A percentile compares a stretch with the other conserved stretches of the same genome.
These are phyloP conservation scores for Brachionus asplanchnoidis DNA, from an alignment of 1,140 invertebrate genomes.

Conservation along the genomic window DNA sequence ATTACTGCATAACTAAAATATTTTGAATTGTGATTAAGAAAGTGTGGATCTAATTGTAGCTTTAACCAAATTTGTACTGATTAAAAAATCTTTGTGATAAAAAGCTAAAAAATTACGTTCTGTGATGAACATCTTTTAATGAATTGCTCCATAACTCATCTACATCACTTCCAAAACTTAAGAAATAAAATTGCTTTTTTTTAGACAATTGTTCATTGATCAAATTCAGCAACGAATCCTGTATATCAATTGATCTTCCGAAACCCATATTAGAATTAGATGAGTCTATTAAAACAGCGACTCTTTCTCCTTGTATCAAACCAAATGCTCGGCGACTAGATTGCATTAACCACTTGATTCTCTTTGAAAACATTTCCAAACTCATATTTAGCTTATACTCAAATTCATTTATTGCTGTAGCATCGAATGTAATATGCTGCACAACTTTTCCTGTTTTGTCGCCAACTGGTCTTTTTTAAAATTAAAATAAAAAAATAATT, in stretches of 20 bases:
- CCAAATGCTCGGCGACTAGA: conserved; percentile 57
- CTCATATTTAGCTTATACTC: conserved; percentile 54
- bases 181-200: conserved; percentile 51
- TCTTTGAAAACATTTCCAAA: conserved; percentile 54
- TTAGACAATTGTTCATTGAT: conserved; percentile 54
- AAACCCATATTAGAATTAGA: conserved; percentile 52
- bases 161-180: conserved; percentile 52
- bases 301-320: conserved; percentile 49
- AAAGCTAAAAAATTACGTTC: conserved; percentile 19
- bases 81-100: conserved; percentile 42
- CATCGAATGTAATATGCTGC: conserved; percentile 55
- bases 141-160: conserved; percentile 50
- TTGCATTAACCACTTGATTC: conserved; percentile 55
- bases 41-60: neutral
- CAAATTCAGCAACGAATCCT: conserved; percentile 46
- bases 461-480: conserved; percentile 46
- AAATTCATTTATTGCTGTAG: conserved; percentile 56
- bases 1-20: too few species aligned
- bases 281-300: conserved; percentile 52
- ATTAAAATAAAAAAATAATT: neutral
- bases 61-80: conserved; percentile 41
- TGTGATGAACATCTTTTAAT: conserved; percentile 34
- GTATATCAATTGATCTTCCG: conserved; percentile 42
- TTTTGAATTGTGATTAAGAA: too few species aligned
- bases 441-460: conserved; percentile 51